Percentiles rank a stretch among this genome's conserved stretches.
Evolutionary conservation across 2,888 invertebrate species (phyloP).

Genomic region (Mythimna loreyi): DNA sequence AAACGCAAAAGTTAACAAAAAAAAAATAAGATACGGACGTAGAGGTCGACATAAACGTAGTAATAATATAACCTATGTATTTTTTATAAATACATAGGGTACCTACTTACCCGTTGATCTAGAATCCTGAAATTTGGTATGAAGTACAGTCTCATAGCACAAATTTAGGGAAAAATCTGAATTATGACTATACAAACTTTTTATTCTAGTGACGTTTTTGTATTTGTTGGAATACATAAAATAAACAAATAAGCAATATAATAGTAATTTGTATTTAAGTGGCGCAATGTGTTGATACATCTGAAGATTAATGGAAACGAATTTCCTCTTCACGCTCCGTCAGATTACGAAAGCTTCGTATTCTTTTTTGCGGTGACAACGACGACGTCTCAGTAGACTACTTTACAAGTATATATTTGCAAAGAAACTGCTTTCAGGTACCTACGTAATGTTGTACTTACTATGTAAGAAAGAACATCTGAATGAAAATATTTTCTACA

Average conservation of each 20-base stretch:
- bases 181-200: too few species aligned
- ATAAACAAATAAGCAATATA: conserved; percentile 52
- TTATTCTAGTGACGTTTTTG: too few species aligned
- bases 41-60: too few species aligned
- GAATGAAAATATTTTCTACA: conserved; percentile 5
- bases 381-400: conserved; percentile 6
- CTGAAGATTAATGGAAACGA: conserved; percentile 46
- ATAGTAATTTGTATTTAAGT: conserved; percentile 47
- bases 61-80: too few species aligned
- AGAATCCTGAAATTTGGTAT: too few species aligned
- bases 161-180: too few species aligned
- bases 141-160: too few species aligned
- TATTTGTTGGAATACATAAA: too few species aligned
- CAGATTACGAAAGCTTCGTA: conserved; percentile 40
- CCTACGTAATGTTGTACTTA: background rate
- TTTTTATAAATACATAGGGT: too few species aligned
- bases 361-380: conserved; percentile 35
- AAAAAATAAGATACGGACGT: too few species aligned
- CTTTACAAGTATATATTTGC: conserved; percentile 17
- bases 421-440: conserved; percentile 12
- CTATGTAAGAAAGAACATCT: conserved; percentile 29
- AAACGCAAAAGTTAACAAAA: too few species aligned
- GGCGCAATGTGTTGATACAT: conserved; percentile 21
- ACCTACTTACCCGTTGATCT: too few species aligned
- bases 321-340: conserved; percentile 31